phyloP scores from a whole-genome alignment of 2,797 vertebrate genomes.

The Acomys russatus region DNA sequence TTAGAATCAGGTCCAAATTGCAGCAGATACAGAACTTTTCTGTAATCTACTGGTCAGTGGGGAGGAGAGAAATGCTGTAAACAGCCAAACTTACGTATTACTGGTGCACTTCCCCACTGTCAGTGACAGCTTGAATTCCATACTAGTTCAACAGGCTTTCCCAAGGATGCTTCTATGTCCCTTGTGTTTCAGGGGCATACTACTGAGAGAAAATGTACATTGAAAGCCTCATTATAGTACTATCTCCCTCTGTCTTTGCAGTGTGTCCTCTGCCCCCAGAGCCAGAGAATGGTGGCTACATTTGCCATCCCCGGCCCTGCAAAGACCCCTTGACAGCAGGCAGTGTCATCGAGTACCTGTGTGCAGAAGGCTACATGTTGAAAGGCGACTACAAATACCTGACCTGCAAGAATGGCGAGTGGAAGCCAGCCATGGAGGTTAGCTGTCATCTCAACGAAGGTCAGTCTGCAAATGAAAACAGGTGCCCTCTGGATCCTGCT shows the following conservation, averaged over 20 bases:
- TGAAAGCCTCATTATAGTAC: background rate
- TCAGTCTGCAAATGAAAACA: slow-evolving; percentile 81
- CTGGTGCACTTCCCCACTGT: background rate
- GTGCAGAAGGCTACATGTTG: slow-evolving; percentile 95
- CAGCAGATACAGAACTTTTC: background rate
- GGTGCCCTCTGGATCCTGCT: background rate
- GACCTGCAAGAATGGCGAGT: slow-evolving; percentile 96
- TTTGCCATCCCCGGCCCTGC: slow-evolving; percentile 96
- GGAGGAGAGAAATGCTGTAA: background rate
- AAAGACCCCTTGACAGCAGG: slow-evolving; percentile 92
- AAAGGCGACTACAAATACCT: slow-evolving; percentile 98
- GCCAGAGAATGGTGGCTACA: slow-evolving; percentile 96
- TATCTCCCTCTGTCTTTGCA: slow-evolving; percentile 81
- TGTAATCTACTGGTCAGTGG: background rate
- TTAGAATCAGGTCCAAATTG: slow-evolving; percentile 13
- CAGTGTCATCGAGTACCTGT: slow-evolving; percentile 97
- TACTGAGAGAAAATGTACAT: background rate
- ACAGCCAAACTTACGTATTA: background rate
- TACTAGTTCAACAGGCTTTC: background rate
- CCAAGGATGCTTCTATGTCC: background rate
- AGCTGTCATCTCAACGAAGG: slow-evolving; percentile 95
- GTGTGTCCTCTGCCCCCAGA: slow-evolving; percentile 94
- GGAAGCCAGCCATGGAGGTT: slow-evolving; percentile 96
- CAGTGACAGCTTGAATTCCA: background rate
- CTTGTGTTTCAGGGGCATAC: background rate